Evolutionary conservation across 2,113 vertebrate species (phyloP), one percentile per base, ranked within the genome.

Genomic region (Sylvilagus bachmani): DNA sequence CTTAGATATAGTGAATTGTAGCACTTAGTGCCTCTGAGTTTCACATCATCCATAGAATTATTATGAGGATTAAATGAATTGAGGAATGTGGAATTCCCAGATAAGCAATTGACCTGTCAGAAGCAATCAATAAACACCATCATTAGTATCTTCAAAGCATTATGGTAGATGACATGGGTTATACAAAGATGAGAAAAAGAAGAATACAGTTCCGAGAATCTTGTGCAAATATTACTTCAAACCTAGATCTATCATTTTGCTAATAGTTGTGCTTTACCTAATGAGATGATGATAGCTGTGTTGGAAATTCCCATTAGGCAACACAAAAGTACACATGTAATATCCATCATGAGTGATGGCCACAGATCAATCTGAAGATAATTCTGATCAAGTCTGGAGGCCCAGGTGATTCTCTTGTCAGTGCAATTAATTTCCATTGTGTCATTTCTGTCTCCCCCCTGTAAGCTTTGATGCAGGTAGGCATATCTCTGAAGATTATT

Each of bases 191-290:
- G 13, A 19, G 13, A 31, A 77, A 89, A 67, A 53, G 31, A 67
- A 89, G 53, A 66, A 7, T 8, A 17, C 29, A 53, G 29, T 75
- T 75, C 44, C 55, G 75, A n/a, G 58, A 10, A n/a, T 25, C 51
- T 69, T 69, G 33, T 44, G 29, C 33, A 66, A 51, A 31, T 25
- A 29, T 10, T 83, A 7, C 51, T 4, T 29, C 19, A 66, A 55
- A 21, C 29, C 22, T 61, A 89, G 75, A 6, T 3, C 44, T 9
- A 51, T 44, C 33, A 75, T 13, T 86, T 61, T 44, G 16, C 36
- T 44, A 33, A 33, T 96, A 33, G 29, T 6, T 78, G n/a, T 70
- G 16, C 70, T 96, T 97, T 98, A 98, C 97, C 96, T 89, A 96
- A 98, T 86, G 0, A 27, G 95, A 90, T 97, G 75, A 49, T 44